Conservation (phyloP, 2,113 vertebrate species). For the Ariopsis seemanni region DNA sequence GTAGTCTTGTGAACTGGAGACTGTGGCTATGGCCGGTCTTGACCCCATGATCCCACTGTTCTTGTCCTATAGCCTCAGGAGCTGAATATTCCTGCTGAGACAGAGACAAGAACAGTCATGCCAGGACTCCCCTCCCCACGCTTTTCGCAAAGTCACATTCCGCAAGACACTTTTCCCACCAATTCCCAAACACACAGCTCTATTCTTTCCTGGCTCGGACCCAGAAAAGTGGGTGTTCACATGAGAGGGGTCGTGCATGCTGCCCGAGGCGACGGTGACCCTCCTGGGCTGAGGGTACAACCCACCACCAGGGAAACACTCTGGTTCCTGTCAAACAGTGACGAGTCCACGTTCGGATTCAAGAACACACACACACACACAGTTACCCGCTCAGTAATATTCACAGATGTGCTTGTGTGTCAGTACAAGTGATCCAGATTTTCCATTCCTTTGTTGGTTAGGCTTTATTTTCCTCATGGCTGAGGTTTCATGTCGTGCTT, state of each 20-base stretch:
- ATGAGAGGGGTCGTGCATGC: slow-evolving; percentile 69
- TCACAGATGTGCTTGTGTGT: slow-evolving; percentile 24
- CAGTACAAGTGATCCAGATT: slow-evolving; percentile 29
- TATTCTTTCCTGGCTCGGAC: slow-evolving; percentile 68
- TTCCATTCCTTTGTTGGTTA: slow-evolving; percentile 47
- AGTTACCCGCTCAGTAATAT: not conserved
- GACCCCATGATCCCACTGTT: slow-evolving; percentile 60
- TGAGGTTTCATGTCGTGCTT: slow-evolving; percentile 25
- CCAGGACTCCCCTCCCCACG: slow-evolving; percentile 59
- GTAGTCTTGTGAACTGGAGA: slow-evolving; percentile 54
- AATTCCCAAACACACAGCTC: slow-evolving; percentile 65
- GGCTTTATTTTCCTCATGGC: slow-evolving; percentile 30
- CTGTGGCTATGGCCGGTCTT: slow-evolving; percentile 60
- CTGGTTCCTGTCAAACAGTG: slow-evolving; percentile 49
- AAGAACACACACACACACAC: slow-evolving; percentile 18
- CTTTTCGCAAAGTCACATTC: slow-evolving; percentile 70
- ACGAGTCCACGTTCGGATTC: slow-evolving; percentile 8
- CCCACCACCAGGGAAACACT: slow-evolving; percentile 61
- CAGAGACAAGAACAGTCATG: slow-evolving; percentile 59
- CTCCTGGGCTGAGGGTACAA: slow-evolving; percentile 60
- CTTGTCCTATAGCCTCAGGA: slow-evolving; percentile 56
- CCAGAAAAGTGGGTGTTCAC: slow-evolving; percentile 72
- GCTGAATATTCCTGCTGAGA: slow-evolving; percentile 57
- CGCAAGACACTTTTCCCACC: slow-evolving; percentile 73
- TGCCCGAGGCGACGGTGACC: slow-evolving; percentile 65